Percentiles rank a stretch among this genome's conserved stretches.
Evolutionary conservation across 2,113 vertebrate species (phyloP).

Genomic region (mouse (Mus musculus)): DNA sequence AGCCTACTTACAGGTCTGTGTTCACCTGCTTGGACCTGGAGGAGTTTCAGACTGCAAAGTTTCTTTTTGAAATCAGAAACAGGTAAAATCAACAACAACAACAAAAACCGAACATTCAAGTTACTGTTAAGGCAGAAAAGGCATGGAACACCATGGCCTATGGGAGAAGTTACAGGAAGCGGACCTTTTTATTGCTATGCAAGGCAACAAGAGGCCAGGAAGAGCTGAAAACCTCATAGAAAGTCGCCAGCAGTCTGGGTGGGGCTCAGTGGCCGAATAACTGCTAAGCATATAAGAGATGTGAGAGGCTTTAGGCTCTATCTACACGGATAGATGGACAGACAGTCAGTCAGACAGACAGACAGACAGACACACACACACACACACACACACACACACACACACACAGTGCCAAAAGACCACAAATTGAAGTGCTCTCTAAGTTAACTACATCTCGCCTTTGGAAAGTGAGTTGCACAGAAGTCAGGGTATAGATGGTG

Average conservation of each 20-base stretch:
- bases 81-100: background rate
- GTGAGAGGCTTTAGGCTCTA: background rate
- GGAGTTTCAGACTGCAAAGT: background rate
- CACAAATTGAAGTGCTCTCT: background rate
- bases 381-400: background rate
- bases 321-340: background rate
- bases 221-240: background rate
- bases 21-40: background rate
- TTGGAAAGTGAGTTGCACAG: background rate
- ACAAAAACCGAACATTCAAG: background rate
- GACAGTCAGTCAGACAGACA: background rate
- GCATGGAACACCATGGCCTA: background rate
- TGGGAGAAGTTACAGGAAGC: background rate
- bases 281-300: background rate
- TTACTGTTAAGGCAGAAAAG: background rate
- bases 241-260: background rate
- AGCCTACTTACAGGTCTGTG: background rate
- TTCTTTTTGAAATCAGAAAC: background rate
- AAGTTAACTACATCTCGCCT: background rate
- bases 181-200: background rate
- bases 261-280: background rate
- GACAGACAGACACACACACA: background rate
- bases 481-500: background rate
- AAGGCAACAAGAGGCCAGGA: background rate
- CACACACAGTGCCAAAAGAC: background rate